Evolutionary conservation across 2,888 invertebrate genomes (phyloP), one percentile per base, ranked within the genome.

Genomic region (Lucinisca nassula): DNA sequence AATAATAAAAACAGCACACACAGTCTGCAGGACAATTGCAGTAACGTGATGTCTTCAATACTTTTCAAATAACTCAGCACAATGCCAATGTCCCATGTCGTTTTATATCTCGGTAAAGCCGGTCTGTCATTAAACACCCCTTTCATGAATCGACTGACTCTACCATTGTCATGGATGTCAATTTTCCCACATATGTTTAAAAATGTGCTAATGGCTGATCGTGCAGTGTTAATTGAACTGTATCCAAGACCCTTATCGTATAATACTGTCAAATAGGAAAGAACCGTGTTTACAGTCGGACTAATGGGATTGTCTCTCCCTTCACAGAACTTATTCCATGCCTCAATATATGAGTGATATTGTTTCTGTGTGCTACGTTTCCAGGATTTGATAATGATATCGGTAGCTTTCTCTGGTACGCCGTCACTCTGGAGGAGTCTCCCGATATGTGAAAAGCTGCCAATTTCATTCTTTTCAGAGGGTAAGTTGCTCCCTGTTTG

Each of bases 301-400:
- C n/a, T 51, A 51, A 51, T 51, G 51, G 51, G 21, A 51, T 51
- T 51, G n/a, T 51, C 51, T 17, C n/a, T 51, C 17, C 51, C 17
- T 51, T n/a, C n/a, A 74, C 85, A 83, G 86, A 90, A 88, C 27
- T 30, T n/a, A 40, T 79, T 24, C 85, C 90, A 88, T 73, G 72
- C 79, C 70, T 84, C 38, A 32, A 87, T 37, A 55, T 79, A 83
- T 24, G 58, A 73, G 27, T 30, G 0, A 77, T 91, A 88, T 51
- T 85, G 85, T 55, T 58, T 72, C 40, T 67, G 55, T 6, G 90
- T 91, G 30, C 86, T 81, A 2, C 30, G 14, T 75, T 85, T 70
- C 90, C 92, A 92, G 10, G 90, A 89, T 0, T 58, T 37, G 30
- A 81, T 45, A 70, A 92, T 81, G 17, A 90, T 76, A 10, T 82